Evolutionary conservation across 2,797 vertebrate genomes (phyloP).

Genomic region (Myiotriccus ornatus): DNA sequence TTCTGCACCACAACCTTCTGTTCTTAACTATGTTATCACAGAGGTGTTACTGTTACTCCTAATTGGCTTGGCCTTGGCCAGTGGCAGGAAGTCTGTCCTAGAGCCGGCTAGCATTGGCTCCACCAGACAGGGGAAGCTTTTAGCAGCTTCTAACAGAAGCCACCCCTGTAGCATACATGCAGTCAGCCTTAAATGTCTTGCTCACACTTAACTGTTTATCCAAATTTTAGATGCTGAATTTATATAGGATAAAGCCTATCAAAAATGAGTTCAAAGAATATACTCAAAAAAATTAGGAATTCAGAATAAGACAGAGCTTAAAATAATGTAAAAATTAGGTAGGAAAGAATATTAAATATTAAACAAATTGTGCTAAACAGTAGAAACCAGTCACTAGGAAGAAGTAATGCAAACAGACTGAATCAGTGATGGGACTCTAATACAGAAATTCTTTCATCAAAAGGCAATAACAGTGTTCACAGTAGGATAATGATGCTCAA

Average conservation of each 20-base stretch:
- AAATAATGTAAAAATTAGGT: background rate
- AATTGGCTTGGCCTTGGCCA: too few relatives aligned
- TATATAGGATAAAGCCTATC: background rate
- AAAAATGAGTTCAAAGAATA: background rate
- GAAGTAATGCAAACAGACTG: background rate
- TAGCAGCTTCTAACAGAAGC: too few relatives aligned
- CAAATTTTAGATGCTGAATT: background rate
- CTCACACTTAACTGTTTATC: background rate
- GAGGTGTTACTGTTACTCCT: too few relatives aligned
- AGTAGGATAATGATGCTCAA: background rate
- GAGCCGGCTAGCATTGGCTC: too few relatives aligned
- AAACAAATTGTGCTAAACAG: background rate
- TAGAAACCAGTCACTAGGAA: background rate
- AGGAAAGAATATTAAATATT: background rate
- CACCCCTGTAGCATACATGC: background rate
- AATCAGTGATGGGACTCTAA: background rate
- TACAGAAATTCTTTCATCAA: slow-evolving; percentile 3
- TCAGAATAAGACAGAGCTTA: background rate
- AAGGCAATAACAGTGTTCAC: background rate
- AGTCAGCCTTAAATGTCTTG: background rate
- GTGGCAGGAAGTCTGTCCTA: too few relatives aligned
- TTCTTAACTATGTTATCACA: too few relatives aligned
- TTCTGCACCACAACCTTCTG: too few relatives aligned
- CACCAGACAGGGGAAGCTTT: too few relatives aligned
- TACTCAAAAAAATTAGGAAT: background rate